phyloP scores from a whole-genome alignment of 2,797 vertebrate genomes.

The Chelon labrosus region DNA sequence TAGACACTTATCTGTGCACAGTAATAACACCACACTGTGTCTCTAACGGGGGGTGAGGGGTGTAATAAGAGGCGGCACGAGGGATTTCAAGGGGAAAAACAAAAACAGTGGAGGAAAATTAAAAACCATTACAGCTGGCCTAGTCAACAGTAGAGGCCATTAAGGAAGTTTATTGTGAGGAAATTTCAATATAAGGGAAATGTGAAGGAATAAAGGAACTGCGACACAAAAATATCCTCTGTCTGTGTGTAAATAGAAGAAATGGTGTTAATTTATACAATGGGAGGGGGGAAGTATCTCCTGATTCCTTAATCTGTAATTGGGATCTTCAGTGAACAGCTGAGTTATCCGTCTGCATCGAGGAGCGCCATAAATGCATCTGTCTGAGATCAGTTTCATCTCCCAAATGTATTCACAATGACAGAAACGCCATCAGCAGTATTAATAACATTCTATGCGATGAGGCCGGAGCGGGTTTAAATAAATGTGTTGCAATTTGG shows the following conservation, averaged over 20 bases:
- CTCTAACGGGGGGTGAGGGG: constrained; percentile 39
- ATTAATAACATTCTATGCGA: constrained; percentile 72
- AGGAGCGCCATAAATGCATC: constrained; percentile 70
- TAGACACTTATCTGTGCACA: constrained; percentile 34
- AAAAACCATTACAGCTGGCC: constrained; percentile 63
- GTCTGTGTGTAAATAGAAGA: constrained; percentile 46
- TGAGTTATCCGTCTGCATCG: constrained; percentile 71
- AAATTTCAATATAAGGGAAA: constrained; percentile 55
- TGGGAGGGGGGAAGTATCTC: constrained; percentile 36
- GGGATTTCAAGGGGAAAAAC: constrained; percentile 62
- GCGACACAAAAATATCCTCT: constrained; percentile 41
- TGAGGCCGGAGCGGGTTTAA: constrained; percentile 58
- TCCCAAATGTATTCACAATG: constrained; percentile 61
- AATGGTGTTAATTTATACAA: constrained; percentile 61
- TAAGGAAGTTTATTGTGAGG: constrained; percentile 55
- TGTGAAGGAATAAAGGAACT: constrained; percentile 29
- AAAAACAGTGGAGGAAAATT: constrained; percentile 69
- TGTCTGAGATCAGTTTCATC: constrained; percentile 77
- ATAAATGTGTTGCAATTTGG: constrained; percentile 76
- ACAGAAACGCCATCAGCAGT: constrained; percentile 68
- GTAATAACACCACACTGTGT: constrained; percentile 53
- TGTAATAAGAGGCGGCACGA: constrained; percentile 64
- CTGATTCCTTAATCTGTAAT: constrained; percentile 78
- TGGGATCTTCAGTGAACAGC: constrained; percentile 70
- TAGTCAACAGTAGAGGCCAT: constrained; percentile 55